Evolutionary conservation across 2,113 vertebrate genomes (phyloP), one percentile per base, ranked within the genome.

Genomic region (Pelmatolapia mariae): DNA sequence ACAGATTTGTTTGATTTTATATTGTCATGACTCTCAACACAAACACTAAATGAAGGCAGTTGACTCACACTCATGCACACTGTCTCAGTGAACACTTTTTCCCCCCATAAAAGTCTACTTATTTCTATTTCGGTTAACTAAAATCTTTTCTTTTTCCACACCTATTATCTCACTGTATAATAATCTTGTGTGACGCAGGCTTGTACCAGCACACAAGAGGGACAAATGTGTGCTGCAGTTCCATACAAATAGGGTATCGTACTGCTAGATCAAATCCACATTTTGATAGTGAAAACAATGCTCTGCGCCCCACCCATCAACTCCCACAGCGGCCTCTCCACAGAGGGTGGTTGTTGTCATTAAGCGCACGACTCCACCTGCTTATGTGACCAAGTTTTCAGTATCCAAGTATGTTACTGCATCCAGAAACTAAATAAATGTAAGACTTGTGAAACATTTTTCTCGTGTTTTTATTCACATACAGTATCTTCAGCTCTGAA

Each of bases 401-500:
- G 18, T 52, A 78, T 6, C 73, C 45, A 50, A 50, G 73, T 50
- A 50, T 1, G 43, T 76, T 31, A 31, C 3, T 78, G 45, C 45
- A 78, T 22, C 18, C 26, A 80, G 19, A n/a, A 45, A 24, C 15
- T 13, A 6, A 22, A 10, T 79, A 9, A 7, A 79, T 52, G 63
- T 9, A 61, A 45, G 8, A 36, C 47, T 66, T 61, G 53, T 40
- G 24, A 33, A 50, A 85, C 18, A 52, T 31, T 85, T 89, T 78
- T 86, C 29, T 89, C 15, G 16, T 83, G 15, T 85, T 86, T 94
- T 95, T 93, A 95, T 95, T 95, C 92, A 91, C 88, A 89, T 94
- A 93, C 90, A 92, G 87, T 91, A 93, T 91, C 90, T 94, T 92
- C 86, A 93, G 76, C 89, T 91, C 91, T 95, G 91, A 89, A 93